These are phyloP conservation scores for Nycticebus coucang DNA, from an alignment of 2,113 vertebrate species.

Conservation along the genomic window DNA sequence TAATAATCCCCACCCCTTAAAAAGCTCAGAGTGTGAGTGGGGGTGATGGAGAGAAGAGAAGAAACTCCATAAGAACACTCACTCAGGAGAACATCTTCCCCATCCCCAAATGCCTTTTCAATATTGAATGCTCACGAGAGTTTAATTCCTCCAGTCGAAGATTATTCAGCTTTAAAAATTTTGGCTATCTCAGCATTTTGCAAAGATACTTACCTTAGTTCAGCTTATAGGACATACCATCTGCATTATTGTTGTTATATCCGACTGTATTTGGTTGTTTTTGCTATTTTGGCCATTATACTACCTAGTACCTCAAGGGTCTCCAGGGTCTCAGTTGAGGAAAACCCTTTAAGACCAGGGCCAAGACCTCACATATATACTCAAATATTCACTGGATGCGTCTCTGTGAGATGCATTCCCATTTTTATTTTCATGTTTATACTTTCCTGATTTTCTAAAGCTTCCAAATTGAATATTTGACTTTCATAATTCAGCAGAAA, in stretches of 20 bases:
- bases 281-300: not conserved
- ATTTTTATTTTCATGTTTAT: slow-evolving; percentile 38
- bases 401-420: not conserved
- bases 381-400: not conserved
- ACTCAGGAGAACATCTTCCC: not conserved
- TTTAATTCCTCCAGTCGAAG: not conserved
- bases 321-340: not conserved
- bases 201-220: not conserved
- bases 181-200: not conserved
- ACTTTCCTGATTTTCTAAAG: slow-evolving; percentile 42
- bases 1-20: not conserved
- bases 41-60: not conserved
- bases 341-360: not conserved
- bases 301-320: not conserved
- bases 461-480: slow-evolving; percentile 43
- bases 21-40: not conserved
- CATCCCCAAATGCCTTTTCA: not conserved
- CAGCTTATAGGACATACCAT: not conserved
- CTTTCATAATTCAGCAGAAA: slow-evolving; percentile 48
- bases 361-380: not conserved
- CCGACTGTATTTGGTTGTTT: not conserved
- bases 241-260: not conserved
- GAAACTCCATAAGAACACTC: not conserved
- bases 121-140: not conserved
- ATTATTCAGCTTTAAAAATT: not conserved